Evolutionary conservation across 2,888 invertebrate genomes (phyloP).

Genomic region (Mycalesis mineus): DNA sequence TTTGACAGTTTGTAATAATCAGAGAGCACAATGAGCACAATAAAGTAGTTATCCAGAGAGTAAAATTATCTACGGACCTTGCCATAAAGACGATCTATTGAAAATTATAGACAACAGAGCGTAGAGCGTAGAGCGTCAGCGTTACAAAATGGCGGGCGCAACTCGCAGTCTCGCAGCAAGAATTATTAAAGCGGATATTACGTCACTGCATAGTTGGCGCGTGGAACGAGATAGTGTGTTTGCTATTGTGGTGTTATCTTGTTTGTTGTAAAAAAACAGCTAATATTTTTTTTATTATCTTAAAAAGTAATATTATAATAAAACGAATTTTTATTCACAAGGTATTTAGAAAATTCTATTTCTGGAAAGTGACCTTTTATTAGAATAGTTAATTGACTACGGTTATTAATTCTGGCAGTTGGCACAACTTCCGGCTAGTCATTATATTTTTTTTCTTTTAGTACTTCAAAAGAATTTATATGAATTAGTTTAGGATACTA

Average conservation of each 20-base stretch:
- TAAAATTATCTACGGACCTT: conserved; percentile 77
- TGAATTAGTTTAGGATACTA: too few relatives aligned
- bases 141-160: conserved; percentile 62
- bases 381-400: not conserved
- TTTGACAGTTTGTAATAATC: conserved; percentile 57
- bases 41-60: conserved; percentile 64
- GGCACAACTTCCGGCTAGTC: not conserved
- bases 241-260: not conserved
- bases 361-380: not conserved
- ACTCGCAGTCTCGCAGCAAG: conserved; percentile 31
- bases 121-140: conserved; percentile 57
- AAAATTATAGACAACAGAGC: conserved; percentile 74
- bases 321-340: too few relatives aligned
- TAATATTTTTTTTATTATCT: too few relatives aligned
- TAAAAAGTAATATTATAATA: too few relatives aligned
- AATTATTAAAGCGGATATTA: conserved; percentile 22
- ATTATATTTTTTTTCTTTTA: not conserved
- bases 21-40: conserved; percentile 50
- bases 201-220: conserved; percentile 15
- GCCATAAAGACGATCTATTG: conserved; percentile 73
- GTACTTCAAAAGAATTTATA: too few relatives aligned
- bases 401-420: not conserved
- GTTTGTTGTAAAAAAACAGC: too few relatives aligned
- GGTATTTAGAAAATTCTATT: too few relatives aligned
- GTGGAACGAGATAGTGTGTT: not conserved